These are phyloP conservation scores for Tryphoninae sp. DNA, from an alignment of 2,888 invertebrate genomes.

Conservation along the genomic window DNA sequence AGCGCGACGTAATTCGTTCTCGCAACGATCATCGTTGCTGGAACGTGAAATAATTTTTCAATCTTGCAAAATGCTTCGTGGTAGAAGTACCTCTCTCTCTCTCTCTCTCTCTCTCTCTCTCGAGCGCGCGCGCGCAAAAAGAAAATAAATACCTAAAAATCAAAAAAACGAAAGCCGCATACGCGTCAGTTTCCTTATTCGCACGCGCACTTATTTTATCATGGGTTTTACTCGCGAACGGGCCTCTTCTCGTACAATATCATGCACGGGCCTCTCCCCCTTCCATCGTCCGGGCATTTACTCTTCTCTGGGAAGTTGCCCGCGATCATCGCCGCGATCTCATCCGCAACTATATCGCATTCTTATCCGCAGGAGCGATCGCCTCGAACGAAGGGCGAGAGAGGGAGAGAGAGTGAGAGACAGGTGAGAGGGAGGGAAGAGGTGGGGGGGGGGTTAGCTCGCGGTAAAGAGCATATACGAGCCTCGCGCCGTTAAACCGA, in stretches of 20 bases:
- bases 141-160: no score
- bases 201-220: no score
- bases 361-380: constrained; percentile 3
- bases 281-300: neutral
- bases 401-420: neutral
- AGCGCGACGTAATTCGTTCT: no score
- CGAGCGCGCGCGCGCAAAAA: no score
- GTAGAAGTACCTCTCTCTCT: no score
- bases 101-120: no score
- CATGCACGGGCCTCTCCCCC: constrained; percentile 4
- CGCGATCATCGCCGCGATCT: constrained; percentile 46
- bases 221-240: no score
- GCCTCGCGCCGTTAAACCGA: constrained; percentile 44
- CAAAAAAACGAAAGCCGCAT: no score
- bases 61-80: no score
- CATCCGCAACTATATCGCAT: constrained; percentile 23
- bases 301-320: constrained; percentile 33
- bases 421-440: neutral
- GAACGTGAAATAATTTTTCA: constrained; percentile 33
- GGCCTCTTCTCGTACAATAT: neutral
- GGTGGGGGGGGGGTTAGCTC: neutral
- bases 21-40: constrained; percentile 1
- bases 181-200: no score
- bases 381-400: neutral
- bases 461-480: constrained; percentile 4